These are phyloP conservation scores for Ariolimax columbianus DNA, from an alignment of 2,888 invertebrate species.

Conservation along the genomic window DNA sequence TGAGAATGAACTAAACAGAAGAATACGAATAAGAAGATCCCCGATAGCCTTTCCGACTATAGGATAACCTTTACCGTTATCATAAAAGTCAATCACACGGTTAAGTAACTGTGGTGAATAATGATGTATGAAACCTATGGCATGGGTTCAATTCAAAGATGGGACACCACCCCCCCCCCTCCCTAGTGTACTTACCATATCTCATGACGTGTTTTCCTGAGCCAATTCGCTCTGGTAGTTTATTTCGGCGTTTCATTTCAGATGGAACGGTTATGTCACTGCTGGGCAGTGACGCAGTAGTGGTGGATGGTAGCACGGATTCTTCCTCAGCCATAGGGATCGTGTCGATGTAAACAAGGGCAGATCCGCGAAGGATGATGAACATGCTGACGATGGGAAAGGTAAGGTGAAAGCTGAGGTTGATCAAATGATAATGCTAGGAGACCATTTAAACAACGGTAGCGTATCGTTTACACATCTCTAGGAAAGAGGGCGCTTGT, in stretches of 20 bases:
- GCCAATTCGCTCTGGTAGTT: conserved; percentile 63
- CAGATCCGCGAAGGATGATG: conserved; percentile 71
- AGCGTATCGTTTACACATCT: no score
- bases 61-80: no score
- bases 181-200: conserved; percentile 68
- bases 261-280: conserved; percentile 35
- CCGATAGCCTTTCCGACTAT: no score
- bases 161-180: no score
- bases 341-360: conserved; percentile 74
- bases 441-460: not conserved
- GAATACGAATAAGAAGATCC: no score
- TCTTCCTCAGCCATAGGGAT: conserved; percentile 69
- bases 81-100: no score
- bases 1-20: no score
- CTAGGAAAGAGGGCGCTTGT: no score
- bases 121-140: no score
- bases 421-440: not conserved
- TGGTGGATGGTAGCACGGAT: conserved; percentile 7
- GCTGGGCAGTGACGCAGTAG: conserved; percentile 14
- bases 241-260: conserved; percentile 46
- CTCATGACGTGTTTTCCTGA: conserved; percentile 70
- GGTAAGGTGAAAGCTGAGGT: no score
- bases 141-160: no score
- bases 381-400: conserved; percentile 66
- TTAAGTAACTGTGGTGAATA: no score